phyloP scores from a whole-genome alignment of 2,113 vertebrate genomes.

The Nesogale talazaci region DNA sequence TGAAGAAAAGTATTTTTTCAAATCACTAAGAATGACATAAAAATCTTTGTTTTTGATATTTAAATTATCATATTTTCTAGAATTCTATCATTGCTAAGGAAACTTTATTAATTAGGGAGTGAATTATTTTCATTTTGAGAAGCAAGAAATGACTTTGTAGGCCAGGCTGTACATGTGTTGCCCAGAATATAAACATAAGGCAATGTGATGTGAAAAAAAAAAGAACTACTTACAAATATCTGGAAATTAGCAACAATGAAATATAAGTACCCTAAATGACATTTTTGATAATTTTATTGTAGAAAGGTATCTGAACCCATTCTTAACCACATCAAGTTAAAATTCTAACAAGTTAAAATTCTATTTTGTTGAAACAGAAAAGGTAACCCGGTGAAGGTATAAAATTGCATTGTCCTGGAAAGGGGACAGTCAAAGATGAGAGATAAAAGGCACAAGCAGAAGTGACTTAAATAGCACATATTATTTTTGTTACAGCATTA shows the following conservation, averaged over 20 bases:
- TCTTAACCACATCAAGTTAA: background rate
- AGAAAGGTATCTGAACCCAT: no score
- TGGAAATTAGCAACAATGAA: conserved; percentile 24
- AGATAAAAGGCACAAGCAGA: conserved; percentile 21
- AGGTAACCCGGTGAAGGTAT: background rate
- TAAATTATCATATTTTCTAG: conserved; percentile 23
- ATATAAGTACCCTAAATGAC: background rate
- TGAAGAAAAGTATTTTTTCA: conserved; percentile 61
- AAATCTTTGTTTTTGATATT: conserved; percentile 66
- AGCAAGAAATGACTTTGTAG: conserved; percentile 21
- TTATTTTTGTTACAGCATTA: background rate
- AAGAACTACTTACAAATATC: background rate
- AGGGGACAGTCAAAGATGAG: conserved; percentile 24
- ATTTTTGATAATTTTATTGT: conserved; percentile 12
- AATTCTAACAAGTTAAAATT: conserved; percentile 7
- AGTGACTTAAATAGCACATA: background rate
- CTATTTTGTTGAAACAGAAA: background rate
- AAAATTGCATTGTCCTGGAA: conserved; percentile 33
- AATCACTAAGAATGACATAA: conserved; percentile 72
- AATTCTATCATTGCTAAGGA: conserved; percentile 13
- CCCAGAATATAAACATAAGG: conserved; percentile 12
- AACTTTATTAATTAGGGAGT: conserved; percentile 24
- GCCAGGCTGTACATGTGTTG: no score
- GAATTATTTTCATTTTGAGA: conserved; percentile 18
- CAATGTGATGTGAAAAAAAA: conserved; percentile 39